Conservation (phyloP, 2,113 vertebrate genomes). For the Gulo gulo region DNA sequence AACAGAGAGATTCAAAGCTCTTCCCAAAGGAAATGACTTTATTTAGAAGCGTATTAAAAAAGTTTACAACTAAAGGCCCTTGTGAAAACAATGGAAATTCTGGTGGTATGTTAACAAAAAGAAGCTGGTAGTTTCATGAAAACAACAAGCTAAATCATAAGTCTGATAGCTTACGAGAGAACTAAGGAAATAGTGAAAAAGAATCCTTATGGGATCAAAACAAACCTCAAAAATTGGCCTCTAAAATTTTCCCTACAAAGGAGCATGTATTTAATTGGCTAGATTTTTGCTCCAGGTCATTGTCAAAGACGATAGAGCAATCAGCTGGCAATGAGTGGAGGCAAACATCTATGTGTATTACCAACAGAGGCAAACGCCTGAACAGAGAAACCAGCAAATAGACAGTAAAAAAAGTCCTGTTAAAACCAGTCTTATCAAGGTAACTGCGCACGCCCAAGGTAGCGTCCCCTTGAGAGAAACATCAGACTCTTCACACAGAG, state of each 20-base stretch:
- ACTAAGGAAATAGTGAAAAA: not conserved
- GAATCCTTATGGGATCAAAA: not conserved
- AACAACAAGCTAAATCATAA: not conserved
- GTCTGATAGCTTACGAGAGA: not conserved
- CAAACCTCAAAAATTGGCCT: not conserved
- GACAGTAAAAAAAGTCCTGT: not conserved
- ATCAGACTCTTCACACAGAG: not conserved
- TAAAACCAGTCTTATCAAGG: not conserved
- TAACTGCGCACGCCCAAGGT: not conserved
- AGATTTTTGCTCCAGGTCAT: not conserved
- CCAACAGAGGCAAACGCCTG: not conserved
- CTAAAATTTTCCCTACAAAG: not conserved
- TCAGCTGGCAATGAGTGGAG: not conserved
- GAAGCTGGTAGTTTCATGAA: not conserved
- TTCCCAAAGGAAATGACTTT: not conserved
- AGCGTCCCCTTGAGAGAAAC: not conserved
- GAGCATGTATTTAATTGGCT: not conserved
- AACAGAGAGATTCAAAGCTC: not conserved
- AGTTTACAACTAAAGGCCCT: not conserved
- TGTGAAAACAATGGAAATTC: not conserved
- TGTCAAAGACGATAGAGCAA: not conserved
- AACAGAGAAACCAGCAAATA: not conserved
- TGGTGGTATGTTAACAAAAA: not conserved
- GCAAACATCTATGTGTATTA: not conserved
- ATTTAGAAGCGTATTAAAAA: not conserved